Base-by-base conservation (phyloP, 2,113 vertebrate species). In the Phalacrocorax aristotelis region DNA sequence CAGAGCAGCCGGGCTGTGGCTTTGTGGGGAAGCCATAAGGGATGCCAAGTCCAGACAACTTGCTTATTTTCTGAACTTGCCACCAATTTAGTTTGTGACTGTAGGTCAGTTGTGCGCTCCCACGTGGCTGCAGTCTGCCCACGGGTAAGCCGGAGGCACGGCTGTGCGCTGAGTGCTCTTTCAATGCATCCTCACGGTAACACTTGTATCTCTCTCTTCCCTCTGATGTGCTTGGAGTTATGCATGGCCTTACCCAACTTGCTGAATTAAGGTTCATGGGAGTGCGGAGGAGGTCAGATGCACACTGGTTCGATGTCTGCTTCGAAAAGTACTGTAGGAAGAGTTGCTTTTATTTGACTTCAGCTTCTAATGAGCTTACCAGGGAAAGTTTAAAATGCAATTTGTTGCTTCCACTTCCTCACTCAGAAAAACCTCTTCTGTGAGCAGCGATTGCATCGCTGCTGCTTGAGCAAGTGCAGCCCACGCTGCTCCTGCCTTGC, bases 61-160 rank as follows among this genome's bases (percentile, higher is more conserved):
- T 44, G 5, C 8, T 58, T 9, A 4, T 85, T 92, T 84, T 76
- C 55, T 68, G 42, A 60, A 36, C 7, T 4, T 32, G 20, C 15
- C 22, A 12, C 64, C 1, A 2, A 6, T 36, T 57, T 34, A 17
- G 26, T 20, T 22, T 65, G 58, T 34, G 36, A 15, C 20, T 7
- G 3, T 1, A 48, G 30, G 18, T 51, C 13, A 8, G 29, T 38
- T 2, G 0, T 20, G 61, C 23, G 88, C 52, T 19, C 20, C 44
- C 16, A 4, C 13, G 0, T 13, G 49, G 74, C 44, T 88, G 72
- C 14, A 3, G 32, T 57, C 36, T 78, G 36, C 25, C 36, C 25
- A 0, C 0, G 0, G 55, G 16, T 71, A 68, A 58, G 60, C 49
- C 2, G 3, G 42, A 34, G 42, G 22, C 2, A 1, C 0, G 1